Evolutionary conservation across 2,888 invertebrate species (phyloP), one percentile per base, ranked within the genome.

Genomic region (Trileptium ribeirensis): DNA sequence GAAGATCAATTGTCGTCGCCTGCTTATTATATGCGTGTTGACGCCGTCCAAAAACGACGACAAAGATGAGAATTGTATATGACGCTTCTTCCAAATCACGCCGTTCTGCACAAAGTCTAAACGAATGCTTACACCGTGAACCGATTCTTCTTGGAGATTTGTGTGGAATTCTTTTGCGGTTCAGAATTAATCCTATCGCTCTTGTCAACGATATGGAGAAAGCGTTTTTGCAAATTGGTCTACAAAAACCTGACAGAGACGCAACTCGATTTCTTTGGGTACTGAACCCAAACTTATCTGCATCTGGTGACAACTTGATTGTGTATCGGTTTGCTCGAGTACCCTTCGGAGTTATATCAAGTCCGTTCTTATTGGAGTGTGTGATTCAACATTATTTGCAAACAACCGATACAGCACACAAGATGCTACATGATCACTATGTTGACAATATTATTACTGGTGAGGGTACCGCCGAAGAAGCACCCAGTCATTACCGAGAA

Each of bases 41-140:
- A 78, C 79, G 0, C 81, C 83, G 24, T 15, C 67, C 3, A 83
- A 84, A n/a, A 19, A n/a, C 51, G n/a, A 75, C 85, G 0, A 86
- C 85, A 0, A 86, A 86, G 77, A 38, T 86, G 8, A 36, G 85
- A 15, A 78, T 83, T 34, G 85, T 86, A 8, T 86, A 81, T 77
- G 86, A 86, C 81, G 86, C 82, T 2, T 83, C 82, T 0, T 78
- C 78, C 0, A 39, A 31, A 64, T 36, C 31, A n/a, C 80, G 81
- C 70, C 19, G 1, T 0, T 74, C 81, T 78, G 81, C 64, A 0
- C 24, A 67, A 3, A 78, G 80, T 19, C 79, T 84, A 33, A 84
- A 84, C 82, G 83, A 84, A 67, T 84, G 83, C 67, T 40, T 83
- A 2, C 81, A 83, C 64, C 39, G 80, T 8, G 84, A 84, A 8